Evolutionary conservation across 2,888 invertebrate genomes (phyloP).

Genomic region (Drosophila paramelanica): DNA sequence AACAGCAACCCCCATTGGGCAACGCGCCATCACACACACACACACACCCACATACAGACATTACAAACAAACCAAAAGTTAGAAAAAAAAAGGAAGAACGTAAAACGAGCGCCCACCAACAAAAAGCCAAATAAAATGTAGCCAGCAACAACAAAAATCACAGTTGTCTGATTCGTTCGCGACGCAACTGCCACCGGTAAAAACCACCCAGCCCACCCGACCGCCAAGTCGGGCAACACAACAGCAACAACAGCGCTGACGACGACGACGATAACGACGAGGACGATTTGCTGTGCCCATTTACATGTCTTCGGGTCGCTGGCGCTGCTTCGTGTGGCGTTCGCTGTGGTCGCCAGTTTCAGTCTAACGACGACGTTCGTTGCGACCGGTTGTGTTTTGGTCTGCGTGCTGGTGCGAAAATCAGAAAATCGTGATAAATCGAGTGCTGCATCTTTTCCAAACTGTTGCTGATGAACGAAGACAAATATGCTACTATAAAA

Average conservation of each 20-base stretch:
- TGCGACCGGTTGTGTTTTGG: conserved; percentile 69
- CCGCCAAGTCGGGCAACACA: conserved; percentile 2
- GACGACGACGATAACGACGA: conserved; percentile 23
- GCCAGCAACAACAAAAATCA: conserved; percentile 81
- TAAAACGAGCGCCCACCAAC: conserved; percentile 56
- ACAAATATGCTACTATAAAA: conserved; percentile 8
- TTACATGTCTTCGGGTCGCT: conserved; percentile 60
- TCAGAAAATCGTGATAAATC: conserved; percentile 17
- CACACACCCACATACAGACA: too few relatives aligned
- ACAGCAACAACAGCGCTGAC: neutral
- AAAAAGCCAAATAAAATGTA: conserved; percentile 77
- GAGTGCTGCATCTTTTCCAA: conserved; percentile 25
- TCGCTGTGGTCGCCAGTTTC: conserved; percentile 40
- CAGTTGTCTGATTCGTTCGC: conserved; percentile 84
- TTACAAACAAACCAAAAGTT: conserved; percentile 57
- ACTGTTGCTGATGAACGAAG: conserved; percentile 34
- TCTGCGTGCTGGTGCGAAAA: neutral
- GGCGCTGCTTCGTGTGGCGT: conserved; percentile 45
- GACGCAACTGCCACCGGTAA: conserved; percentile 69
- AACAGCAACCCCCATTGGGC: conserved; percentile 71
- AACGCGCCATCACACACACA: conserved; percentile 44
- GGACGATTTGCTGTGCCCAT: conserved; percentile 64
- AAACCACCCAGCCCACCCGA: conserved; percentile 28
- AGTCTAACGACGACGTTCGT: conserved; percentile 79
- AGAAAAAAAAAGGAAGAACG: conserved; percentile 55